These are phyloP conservation scores for Tethya wilhelma DNA, from an alignment of 37 sponge, comb jelly and placozoan genomes.

Conservation along the genomic window DNA sequence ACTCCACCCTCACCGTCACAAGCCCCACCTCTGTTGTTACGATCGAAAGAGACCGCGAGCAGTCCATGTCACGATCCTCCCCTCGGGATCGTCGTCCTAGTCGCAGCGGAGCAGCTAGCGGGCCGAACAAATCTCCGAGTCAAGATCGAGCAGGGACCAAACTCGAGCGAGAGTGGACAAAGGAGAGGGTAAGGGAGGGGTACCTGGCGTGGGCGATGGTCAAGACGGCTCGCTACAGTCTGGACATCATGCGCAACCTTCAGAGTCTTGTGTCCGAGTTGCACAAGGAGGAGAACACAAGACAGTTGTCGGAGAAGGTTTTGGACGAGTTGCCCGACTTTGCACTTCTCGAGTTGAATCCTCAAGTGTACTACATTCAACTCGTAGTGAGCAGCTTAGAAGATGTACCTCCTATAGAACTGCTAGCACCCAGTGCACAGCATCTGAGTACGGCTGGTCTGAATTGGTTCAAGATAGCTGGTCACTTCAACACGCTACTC, in stretches of 20 bases:
- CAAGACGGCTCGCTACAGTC: conserved; percentile 30
- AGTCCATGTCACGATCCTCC: background rate
- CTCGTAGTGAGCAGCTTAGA: background rate
- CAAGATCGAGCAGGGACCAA: conserved; percentile 10
- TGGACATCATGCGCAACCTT: conserved; percentile 4
- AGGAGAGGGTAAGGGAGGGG: conserved; percentile 12
- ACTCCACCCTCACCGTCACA: no score
- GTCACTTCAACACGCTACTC: conserved; percentile 15
- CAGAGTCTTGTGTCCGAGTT: conserved; percentile 19
- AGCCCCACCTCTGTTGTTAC: no score
- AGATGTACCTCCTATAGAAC: conserved; percentile 17
- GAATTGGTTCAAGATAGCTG: conserved; percentile 45
- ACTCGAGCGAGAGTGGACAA: conserved; percentile 23
- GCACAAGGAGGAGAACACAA: conserved; percentile 25
- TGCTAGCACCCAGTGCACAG: conserved; percentile 25
- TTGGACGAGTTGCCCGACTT: conserved; percentile 52
- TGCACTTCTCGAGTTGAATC: conserved; percentile 35
- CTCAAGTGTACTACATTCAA: background rate
- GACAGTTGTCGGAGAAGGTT: conserved; percentile 14
- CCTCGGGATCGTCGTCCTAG: no score
- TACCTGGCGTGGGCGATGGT: conserved; percentile 40
- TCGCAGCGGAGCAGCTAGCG: background rate
- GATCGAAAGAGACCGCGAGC: no score
- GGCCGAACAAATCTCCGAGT: background rate
- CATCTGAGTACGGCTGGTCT: background rate